These are phyloP conservation scores for Myotis brandtii DNA, from an alignment of 2,113 vertebrate genomes.

Conservation along the genomic window DNA sequence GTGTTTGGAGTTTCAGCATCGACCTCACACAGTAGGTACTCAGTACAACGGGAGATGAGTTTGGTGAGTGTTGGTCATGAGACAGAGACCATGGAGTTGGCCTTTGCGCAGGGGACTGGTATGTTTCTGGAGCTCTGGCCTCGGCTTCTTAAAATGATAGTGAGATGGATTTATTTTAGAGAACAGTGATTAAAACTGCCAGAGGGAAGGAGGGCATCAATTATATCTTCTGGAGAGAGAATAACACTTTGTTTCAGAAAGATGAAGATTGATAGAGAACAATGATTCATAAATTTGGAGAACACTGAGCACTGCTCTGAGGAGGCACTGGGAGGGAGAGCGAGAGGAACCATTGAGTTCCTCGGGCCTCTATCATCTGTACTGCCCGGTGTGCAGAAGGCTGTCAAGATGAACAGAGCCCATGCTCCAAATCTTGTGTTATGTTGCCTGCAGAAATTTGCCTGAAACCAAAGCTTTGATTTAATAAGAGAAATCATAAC, in stretches of 20 bases:
- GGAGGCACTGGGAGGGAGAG: background rate
- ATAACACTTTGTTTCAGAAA: slow-evolving; percentile 37
- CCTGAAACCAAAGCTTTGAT: background rate
- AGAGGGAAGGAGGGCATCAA: slow-evolving; percentile 15
- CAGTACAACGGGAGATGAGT: background rate
- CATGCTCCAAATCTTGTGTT: background rate
- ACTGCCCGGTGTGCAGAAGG: background rate
- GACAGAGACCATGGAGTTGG: background rate
- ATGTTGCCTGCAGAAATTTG: background rate
- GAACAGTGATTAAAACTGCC: slow-evolving; percentile 49
- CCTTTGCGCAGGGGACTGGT: background rate
- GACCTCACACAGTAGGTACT: background rate
- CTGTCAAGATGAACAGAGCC: background rate
- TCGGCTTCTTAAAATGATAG: background rate
- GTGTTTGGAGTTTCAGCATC: background rate
- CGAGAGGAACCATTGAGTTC: background rate
- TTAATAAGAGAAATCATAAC: background rate
- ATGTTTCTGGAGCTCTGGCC: background rate
- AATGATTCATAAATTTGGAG: background rate
- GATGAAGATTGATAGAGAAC: slow-evolving; percentile 37
- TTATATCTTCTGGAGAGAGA: slow-evolving; percentile 33
- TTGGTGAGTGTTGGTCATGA: background rate
- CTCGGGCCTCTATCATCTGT: background rate
- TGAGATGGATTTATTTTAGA: slow-evolving; percentile 46
- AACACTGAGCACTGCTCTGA: background rate